Evolutionary conservation across 2,797 vertebrate genomes (phyloP).

Genomic region (Lagorchestes hirsutus): DNA sequence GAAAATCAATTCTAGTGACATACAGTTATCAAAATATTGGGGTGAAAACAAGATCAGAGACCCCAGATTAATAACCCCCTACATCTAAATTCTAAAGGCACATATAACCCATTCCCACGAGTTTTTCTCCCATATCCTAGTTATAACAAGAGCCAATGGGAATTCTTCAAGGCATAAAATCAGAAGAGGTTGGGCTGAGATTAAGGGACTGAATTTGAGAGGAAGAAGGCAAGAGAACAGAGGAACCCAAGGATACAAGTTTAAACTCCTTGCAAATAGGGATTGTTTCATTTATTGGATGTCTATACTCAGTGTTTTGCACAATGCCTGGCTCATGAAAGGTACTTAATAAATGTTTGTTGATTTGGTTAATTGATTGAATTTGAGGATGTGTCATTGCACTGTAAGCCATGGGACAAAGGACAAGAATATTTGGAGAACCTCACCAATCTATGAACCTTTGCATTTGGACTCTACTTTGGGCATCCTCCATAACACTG

Average conservation of each 20-base stretch:
- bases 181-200: neutral
- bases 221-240: neutral
- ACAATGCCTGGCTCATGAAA: neutral
- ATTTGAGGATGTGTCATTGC: neutral
- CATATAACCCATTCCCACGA: neutral
- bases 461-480: neutral
- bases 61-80: neutral
- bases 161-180: neutral
- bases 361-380: neutral
- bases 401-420: neutral
- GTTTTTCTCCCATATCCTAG: neutral
- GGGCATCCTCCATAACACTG: neutral
- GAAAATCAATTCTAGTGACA: neutral
- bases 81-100: neutral
- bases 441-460: neutral
- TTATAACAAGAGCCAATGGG: neutral
- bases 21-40: neutral
- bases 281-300: neutral
- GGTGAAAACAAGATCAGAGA: neutral
- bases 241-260: neutral
- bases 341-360: neutral
- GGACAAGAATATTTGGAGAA: neutral
- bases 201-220: neutral
- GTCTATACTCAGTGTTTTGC: neutral
- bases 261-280: neutral